Conservation (phyloP, 2,888 invertebrate species). For the Hedya salicella region DNA sequence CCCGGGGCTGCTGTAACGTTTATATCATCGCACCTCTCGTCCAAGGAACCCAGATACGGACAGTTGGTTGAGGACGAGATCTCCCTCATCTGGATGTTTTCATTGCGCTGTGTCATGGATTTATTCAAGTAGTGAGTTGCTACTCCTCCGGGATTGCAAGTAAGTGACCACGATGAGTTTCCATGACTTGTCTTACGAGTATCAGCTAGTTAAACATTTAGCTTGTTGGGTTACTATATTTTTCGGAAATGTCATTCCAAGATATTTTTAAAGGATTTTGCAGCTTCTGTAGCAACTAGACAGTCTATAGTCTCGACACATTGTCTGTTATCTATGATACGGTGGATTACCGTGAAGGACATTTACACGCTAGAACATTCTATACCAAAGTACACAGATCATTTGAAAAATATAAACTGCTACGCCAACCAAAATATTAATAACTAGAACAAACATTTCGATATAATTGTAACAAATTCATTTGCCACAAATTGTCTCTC, state of each 20-base stretch:
- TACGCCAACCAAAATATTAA: neutral
- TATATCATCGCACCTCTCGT: too few species aligned
- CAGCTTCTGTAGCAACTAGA: conserved; percentile 3
- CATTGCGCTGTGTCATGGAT: too few species aligned
- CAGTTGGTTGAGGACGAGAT: too few species aligned
- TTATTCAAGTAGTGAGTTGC: too few species aligned
- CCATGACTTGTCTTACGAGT: too few species aligned
- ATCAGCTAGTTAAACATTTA: too few species aligned
- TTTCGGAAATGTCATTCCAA: neutral
- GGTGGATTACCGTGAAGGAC: conserved; percentile 21
- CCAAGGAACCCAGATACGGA: too few species aligned
- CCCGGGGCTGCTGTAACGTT: too few species aligned
- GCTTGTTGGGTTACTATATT: too few species aligned
- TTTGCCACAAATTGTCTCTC: neutral
- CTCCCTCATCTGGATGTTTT: too few species aligned
- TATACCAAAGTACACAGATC: neutral
- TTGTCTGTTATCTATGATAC: conserved; percentile 24
- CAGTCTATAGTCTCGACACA: neutral
- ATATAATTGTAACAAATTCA: neutral
- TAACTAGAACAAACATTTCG: neutral
- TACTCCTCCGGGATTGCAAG: too few species aligned
- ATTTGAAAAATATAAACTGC: neutral
- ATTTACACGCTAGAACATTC: conserved; percentile 22
- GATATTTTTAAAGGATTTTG: conserved; percentile 4
- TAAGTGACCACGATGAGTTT: too few species aligned